phyloP scores from a whole-genome alignment of 2,888 invertebrate genomes.

The Mermis nigrescens region DNA sequence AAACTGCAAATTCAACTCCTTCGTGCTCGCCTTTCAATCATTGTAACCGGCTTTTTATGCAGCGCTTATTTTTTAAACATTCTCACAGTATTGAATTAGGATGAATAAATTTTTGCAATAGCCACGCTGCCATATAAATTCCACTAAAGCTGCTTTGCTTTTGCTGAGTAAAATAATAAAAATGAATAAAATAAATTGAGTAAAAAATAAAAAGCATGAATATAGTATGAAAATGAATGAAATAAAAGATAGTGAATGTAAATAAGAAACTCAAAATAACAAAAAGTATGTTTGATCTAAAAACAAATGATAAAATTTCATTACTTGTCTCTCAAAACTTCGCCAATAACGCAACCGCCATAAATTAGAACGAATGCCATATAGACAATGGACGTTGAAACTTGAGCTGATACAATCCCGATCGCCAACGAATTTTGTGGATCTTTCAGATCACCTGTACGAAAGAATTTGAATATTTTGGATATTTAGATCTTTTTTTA shows the following conservation, averaged over 20 bases:
- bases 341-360: conserved; percentile 77
- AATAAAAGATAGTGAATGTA: conserved; percentile 3
- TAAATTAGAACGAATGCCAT: conserved; percentile 70
- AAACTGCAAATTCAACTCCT: no score
- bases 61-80: no score
- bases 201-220: background rate
- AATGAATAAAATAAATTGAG: background rate
- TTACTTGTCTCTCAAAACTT: conserved; percentile 81
- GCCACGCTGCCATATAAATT: no score
- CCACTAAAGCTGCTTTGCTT: no score
- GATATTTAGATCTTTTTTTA: no score
- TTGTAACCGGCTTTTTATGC: no score
- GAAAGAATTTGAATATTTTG: no score
- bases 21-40: no score
- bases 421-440: conserved; percentile 90
- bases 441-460: conserved; percentile 80
- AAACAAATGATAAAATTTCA: conserved; percentile 16
- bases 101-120: no score
- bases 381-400: conserved; percentile 82
- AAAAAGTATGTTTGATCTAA: background rate
- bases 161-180: no score
- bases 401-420: conserved; percentile 80
- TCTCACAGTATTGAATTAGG: no score
- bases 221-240: no score
- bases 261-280: background rate